Evolutionary conservation across 2,797 vertebrate species (phyloP).

Genomic region (Scarus forsteni): DNA sequence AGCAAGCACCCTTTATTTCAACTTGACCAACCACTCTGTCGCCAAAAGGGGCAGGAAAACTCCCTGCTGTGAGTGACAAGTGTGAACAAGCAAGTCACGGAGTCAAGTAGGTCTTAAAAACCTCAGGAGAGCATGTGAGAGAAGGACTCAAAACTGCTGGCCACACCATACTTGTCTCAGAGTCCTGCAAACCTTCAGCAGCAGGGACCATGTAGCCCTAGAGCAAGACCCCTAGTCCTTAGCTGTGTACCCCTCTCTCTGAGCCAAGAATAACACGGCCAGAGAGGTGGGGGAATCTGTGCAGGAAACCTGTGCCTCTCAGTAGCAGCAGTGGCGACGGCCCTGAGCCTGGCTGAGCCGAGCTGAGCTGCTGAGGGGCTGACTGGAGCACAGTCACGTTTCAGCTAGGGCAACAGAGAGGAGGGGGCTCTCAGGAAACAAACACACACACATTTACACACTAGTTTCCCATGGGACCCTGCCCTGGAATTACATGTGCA

Average conservation of each 20-base stretch:
- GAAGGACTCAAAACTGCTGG: too few relatives aligned
- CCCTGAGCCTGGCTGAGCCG: slow-evolving; percentile 42
- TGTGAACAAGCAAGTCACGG: too few relatives aligned
- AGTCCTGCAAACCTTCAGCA: not conserved
- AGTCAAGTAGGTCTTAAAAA: too few relatives aligned
- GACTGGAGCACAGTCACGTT: slow-evolving; percentile 42
- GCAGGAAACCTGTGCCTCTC: slow-evolving; percentile 75
- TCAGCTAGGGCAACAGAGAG: slow-evolving; percentile 1
- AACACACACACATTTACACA: slow-evolving; percentile 7
- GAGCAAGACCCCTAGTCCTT: slow-evolving; percentile 36
- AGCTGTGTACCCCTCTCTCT: slow-evolving; percentile 47
- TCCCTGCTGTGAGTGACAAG: too few relatives aligned
- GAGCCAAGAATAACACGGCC: slow-evolving; percentile 76
- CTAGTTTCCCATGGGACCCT: slow-evolving; percentile 51
- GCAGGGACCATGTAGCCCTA: slow-evolving; percentile 19
- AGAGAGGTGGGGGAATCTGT: slow-evolving; percentile 71
- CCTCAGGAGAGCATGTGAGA: too few relatives aligned
- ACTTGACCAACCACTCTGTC: too few relatives aligned
- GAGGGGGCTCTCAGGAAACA: slow-evolving; percentile 39
- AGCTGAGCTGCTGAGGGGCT: slow-evolving; percentile 43
- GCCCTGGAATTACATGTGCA: slow-evolving; percentile 13
- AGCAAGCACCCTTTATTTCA: too few relatives aligned
- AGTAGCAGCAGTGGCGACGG: slow-evolving; percentile 34
- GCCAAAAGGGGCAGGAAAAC: too few relatives aligned
- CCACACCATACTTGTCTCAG: slow-evolving; percentile 4